Conservation (phyloP, 1,140 invertebrate species). For the Polypedilum vanderplanki region DNA sequence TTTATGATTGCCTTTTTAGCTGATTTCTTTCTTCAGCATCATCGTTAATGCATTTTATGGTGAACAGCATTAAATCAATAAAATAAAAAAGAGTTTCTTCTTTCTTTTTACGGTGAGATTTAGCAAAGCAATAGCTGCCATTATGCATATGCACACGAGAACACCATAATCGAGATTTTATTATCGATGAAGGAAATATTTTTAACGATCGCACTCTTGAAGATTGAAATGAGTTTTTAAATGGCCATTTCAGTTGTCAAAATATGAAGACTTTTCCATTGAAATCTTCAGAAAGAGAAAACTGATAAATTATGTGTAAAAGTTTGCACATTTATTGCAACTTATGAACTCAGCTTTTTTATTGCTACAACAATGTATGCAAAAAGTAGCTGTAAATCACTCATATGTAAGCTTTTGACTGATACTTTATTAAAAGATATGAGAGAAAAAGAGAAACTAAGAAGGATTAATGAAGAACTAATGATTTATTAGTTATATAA, state of each 20-base stretch:
- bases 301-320: conserved; percentile 22
- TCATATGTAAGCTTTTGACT: background rate
- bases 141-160: conserved; percentile 5
- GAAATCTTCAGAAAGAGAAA: background rate
- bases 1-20: conserved; percentile 20
- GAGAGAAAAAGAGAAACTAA: background rate
- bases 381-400: background rate
- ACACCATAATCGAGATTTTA: conserved; percentile 1
- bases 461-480: conserved; percentile 3
- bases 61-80: conserved; percentile 28
- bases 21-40: background rate
- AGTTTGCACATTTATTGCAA: conserved; percentile 22
- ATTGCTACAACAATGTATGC: too few relatives aligned
- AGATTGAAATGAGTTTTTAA: conserved; percentile 14
- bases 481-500: background rate
- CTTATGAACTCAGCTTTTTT: conserved; percentile 9
- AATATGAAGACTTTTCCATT: conserved; percentile 20
- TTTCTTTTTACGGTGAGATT: background rate
- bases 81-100: background rate
- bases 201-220: conserved; percentile 9
- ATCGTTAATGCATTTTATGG: conserved; percentile 27
- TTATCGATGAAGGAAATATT: background rate
- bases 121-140: background rate
- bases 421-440: background rate
- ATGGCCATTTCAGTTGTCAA: conserved; percentile 20